Conservation (phyloP, 1,140 invertebrate species). For the Ephestia elutella region DNA sequence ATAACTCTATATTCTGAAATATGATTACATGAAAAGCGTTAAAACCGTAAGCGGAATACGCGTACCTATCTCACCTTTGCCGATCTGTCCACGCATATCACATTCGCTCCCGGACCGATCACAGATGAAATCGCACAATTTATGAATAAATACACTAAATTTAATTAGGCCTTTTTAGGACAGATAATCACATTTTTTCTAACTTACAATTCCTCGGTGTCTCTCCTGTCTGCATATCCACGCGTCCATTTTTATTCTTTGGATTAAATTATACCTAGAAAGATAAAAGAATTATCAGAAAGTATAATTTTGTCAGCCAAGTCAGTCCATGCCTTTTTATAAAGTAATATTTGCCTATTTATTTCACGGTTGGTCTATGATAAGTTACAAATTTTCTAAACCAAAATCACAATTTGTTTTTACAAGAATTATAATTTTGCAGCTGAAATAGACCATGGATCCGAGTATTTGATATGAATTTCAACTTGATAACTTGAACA, state of each 20-base stretch:
- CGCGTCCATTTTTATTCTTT: slow-evolving; percentile 46
- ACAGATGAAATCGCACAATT: slow-evolving; percentile 57
- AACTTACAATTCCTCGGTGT: slow-evolving; percentile 60
- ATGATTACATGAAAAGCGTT: slow-evolving; percentile 37
- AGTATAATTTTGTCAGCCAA: no score
- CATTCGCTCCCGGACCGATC: slow-evolving; percentile 47
- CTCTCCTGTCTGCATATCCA: slow-evolving; percentile 24
- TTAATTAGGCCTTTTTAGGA: slow-evolving; percentile 73
- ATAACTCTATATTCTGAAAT: slow-evolving; percentile 18
- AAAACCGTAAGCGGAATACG: slow-evolving; percentile 33
- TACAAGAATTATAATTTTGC: no score
- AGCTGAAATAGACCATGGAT: no score
- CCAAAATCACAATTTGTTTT: no score
- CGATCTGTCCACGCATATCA: slow-evolving; percentile 24
- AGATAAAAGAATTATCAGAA: slow-evolving; percentile 15
- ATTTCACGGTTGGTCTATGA: no score
- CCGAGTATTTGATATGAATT: no score
- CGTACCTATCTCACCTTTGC: slow-evolving; percentile 16
- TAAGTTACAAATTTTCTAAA: no score
- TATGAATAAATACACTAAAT: slow-evolving; percentile 66
- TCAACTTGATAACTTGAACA: no score
- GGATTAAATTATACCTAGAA: slow-evolving; percentile 51
- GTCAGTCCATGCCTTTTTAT: no score
- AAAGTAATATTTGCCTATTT: no score
- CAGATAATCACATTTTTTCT: slow-evolving; percentile 69